Evolutionary conservation across 2,797 vertebrate species (phyloP).

Genomic region (Bradypus variegatus): DNA sequence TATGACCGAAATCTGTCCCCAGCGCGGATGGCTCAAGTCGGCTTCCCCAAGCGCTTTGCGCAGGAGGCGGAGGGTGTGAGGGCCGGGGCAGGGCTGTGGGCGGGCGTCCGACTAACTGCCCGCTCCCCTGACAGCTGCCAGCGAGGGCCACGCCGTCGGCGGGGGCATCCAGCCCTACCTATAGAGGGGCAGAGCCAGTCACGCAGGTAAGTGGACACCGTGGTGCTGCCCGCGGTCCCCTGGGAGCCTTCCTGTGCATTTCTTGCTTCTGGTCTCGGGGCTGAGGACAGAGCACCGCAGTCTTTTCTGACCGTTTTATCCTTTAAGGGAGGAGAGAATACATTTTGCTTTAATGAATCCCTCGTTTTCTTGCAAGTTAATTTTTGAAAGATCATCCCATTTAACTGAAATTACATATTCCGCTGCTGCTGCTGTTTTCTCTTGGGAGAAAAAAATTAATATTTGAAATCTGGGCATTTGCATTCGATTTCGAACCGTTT

Average conservation of each 20-base stretch:
- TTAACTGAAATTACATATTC: not conserved
- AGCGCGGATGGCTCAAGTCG: not conserved
- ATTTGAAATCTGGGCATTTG: not conserved
- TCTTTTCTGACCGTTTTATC: not conserved
- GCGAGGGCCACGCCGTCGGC: constrained; percentile 78
- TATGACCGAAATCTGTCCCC: not conserved
- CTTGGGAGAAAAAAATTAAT: constrained; percentile 29
- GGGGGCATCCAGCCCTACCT: constrained; percentile 82
- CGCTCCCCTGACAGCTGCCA: constrained; percentile 84
- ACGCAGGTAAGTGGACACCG: constrained; percentile 79
- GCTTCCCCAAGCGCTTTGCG: not conserved
- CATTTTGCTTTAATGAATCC: not conserved
- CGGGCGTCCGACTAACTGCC: constrained; percentile 75
- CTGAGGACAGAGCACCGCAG: constrained; percentile 39
- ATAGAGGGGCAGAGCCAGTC: constrained; percentile 79
- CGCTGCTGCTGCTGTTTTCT: not conserved
- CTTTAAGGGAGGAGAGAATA: not conserved
- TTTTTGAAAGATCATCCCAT: not conserved
- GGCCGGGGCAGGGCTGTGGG: constrained; percentile 71
- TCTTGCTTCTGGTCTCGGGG: constrained; percentile 61
- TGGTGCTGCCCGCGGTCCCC: constrained; percentile 57
- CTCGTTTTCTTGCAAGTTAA: not conserved
- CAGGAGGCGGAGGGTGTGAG: not conserved
- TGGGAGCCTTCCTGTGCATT: constrained; percentile 56
- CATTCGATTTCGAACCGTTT: not conserved